A percentile compares a stretch with the other conserved stretches of the same genome.
These are phyloP conservation scores for Limnephilus lunatus DNA, from an alignment of 2,888 invertebrate species.

Conservation along the genomic window DNA sequence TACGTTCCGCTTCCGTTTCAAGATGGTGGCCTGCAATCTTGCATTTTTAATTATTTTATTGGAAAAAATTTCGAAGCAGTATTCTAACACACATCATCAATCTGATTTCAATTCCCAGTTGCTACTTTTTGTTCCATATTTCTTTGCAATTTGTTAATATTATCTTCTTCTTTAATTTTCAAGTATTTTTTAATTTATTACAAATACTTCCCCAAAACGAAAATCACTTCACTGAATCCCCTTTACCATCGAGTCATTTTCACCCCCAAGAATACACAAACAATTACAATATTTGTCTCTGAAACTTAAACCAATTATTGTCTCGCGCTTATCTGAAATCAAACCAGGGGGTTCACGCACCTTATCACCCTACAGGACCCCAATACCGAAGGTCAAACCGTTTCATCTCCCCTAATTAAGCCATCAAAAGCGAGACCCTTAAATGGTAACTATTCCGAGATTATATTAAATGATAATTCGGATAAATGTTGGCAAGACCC, in stretches of 20 bases:
- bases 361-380: not conserved
- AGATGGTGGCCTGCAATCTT: too few species aligned
- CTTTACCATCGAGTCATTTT: not conserved
- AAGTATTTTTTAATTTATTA: too few species aligned
- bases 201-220: too few species aligned
- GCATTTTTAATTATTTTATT: too few species aligned
- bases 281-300: not conserved
- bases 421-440: slow-evolving; percentile 19
- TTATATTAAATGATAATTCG: slow-evolving; percentile 29
- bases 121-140: too few species aligned
- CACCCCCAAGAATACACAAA: not conserved
- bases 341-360: not conserved
- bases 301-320: not conserved
- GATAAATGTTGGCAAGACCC: slow-evolving; percentile 20
- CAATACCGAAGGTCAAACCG: not conserved
- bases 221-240: not conserved
- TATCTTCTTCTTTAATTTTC: too few species aligned
- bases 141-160: too few species aligned
- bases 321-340: not conserved
- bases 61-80: too few species aligned
- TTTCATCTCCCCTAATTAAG: slow-evolving; percentile 19
- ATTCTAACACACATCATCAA: too few species aligned
- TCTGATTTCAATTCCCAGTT: too few species aligned
- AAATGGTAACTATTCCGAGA: slow-evolving; percentile 4
- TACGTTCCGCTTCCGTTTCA: too few species aligned